A percentile compares a stretch with the other conserved stretches of the same genome.
These are phyloP conservation scores for Thalassoma bifasciatum DNA, from an alignment of 2,113 vertebrate genomes.

Conservation along the genomic window DNA sequence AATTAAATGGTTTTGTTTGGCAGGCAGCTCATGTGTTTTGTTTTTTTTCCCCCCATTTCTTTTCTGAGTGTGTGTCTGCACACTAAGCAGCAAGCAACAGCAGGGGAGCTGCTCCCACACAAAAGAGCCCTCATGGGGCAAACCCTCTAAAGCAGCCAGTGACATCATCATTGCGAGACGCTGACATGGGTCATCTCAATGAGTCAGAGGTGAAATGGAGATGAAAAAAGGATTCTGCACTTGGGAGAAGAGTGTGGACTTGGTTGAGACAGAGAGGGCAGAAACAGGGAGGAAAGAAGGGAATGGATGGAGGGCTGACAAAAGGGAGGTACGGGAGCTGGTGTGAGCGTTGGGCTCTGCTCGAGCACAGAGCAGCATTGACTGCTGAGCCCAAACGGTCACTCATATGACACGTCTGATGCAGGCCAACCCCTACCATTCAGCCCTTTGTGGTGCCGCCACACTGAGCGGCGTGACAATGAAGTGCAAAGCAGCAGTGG, in stretches of 20 bases:
- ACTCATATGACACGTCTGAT: constrained; percentile 85
- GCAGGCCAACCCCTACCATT: constrained; percentile 82
- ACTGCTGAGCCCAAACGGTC: constrained; percentile 78
- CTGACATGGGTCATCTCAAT: constrained; percentile 74
- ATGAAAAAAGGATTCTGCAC: constrained; percentile 63
- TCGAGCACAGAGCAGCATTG: constrained; percentile 65
- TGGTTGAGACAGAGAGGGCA: constrained; percentile 38
- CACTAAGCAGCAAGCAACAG: constrained; percentile 55
- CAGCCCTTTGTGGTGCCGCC: constrained; percentile 83
- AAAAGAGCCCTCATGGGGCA: constrained; percentile 70
- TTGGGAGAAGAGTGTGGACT: constrained; percentile 53
- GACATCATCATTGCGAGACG: constrained; percentile 81
- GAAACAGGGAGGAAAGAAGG: constrained; percentile 43
- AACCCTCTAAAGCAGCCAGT: constrained; percentile 68
- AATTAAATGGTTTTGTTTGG: constrained; percentile 51
- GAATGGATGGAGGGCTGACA: constrained; percentile 58
- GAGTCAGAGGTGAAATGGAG: constrained; percentile 77
- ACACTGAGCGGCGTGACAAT: constrained; percentile 86
- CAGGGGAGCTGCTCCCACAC: constrained; percentile 65
- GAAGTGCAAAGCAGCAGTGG: constrained; percentile 83
- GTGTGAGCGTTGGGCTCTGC: constrained; percentile 40
- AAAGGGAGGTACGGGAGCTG: constrained; percentile 56
- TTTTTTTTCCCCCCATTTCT: constrained; percentile 1
- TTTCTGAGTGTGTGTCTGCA: constrained; percentile 28
- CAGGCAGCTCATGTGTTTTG: constrained; percentile 19